Evolutionary conservation across 2,113 vertebrate species (phyloP).

Genomic region (Actinemys pallida): DNA sequence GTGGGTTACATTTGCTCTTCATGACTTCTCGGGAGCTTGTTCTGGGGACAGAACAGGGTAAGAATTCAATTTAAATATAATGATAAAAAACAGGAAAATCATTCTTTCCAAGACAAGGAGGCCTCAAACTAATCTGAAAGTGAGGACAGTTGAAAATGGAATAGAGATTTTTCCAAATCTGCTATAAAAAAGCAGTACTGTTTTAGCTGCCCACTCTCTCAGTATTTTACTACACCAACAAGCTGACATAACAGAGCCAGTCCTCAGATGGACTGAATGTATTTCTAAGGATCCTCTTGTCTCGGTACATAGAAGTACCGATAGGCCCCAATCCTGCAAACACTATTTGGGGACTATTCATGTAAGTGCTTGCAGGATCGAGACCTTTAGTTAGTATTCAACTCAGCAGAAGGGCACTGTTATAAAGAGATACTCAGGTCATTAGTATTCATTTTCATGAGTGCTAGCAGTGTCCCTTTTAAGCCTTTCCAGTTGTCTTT

Average conservation of each 20-base stretch:
- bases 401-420: background rate
- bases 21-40: background rate
- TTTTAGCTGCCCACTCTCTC: background rate
- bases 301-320: background rate
- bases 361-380: background rate
- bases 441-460: background rate
- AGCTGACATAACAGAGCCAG: background rate
- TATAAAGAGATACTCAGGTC: background rate
- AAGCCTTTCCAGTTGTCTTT: background rate
- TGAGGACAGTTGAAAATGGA: background rate
- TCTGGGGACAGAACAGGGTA: background rate
- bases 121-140: background rate
- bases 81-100: background rate
- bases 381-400: background rate
- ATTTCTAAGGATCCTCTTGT: background rate
- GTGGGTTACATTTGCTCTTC: background rate
- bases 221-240: background rate
- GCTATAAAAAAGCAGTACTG: background rate
- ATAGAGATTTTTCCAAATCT: background rate
- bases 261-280: rapidly evolving
- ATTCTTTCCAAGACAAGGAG: background rate
- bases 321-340: background rate
- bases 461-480: background rate
- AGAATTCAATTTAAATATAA: background rate
- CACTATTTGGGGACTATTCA: background rate